Evolutionary conservation across 2,113 vertebrate genomes (phyloP).

Genomic region (Phocoena phocoena): DNA sequence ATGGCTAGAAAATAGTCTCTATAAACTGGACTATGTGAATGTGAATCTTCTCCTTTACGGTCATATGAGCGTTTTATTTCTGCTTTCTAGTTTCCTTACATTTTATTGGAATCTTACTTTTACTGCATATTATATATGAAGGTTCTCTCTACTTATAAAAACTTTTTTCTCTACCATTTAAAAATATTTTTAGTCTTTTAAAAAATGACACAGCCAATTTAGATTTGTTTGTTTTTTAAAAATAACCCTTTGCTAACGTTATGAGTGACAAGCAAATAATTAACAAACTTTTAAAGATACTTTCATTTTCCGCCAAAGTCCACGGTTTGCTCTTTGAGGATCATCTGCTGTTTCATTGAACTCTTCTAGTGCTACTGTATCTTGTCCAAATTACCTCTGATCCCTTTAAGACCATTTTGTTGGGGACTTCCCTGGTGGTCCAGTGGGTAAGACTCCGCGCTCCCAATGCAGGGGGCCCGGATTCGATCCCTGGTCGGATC

Average conservation of each 20-base stretch:
- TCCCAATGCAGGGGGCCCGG: no score
- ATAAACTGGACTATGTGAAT: not conserved
- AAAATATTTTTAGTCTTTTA: constrained; percentile 8
- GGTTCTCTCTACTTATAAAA: not conserved
- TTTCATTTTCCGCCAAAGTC: not conserved
- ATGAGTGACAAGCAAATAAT: not conserved
- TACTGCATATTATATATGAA: not conserved
- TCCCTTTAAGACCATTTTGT: not conserved
- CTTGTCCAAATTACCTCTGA: not conserved
- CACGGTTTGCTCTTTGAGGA: not conserved
- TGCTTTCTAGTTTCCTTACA: not conserved
- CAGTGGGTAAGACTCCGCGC: no score
- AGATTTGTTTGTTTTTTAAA: not conserved
- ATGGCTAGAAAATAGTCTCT: not conserved
- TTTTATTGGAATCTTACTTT: not conserved
- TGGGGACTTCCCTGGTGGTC: no score
- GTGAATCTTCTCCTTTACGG: not conserved
- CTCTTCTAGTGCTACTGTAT: not conserved
- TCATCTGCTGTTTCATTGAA: not conserved
- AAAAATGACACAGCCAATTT: not conserved
- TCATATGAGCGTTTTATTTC: not conserved
- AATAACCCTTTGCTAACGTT: not conserved
- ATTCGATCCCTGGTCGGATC: no score
- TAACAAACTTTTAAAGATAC: not conserved
- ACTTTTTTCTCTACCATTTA: not conserved